phyloP scores from a whole-genome alignment of 2,797 vertebrate genomes.

The Sebastes baramenuke region DNA sequence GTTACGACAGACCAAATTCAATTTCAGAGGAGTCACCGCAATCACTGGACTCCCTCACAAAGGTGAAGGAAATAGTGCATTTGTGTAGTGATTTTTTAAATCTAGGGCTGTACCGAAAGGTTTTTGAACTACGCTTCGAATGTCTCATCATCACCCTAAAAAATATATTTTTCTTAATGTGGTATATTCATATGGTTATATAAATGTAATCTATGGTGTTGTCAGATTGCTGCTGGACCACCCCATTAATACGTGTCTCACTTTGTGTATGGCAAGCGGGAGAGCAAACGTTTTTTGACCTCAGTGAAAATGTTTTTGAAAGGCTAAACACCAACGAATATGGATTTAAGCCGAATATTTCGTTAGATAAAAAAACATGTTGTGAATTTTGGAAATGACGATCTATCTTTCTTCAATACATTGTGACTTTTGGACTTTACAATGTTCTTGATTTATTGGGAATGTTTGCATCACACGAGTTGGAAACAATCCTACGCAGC shows the following conservation, averaged over 20 bases:
- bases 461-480: background rate
- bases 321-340: background rate
- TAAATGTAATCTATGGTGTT: background rate
- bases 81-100: background rate
- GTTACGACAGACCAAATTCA: background rate
- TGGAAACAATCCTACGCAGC: background rate
- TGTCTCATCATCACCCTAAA: background rate
- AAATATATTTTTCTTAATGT: background rate
- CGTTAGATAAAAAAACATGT: no score
- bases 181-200: background rate
- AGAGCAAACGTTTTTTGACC: background rate
- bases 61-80: background rate
- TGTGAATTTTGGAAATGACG: no score
- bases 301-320: background rate
- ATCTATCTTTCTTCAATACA: background rate
- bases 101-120: background rate
- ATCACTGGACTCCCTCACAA: background rate
- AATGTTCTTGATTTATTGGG: rapidly evolving
- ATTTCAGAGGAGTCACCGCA: background rate
- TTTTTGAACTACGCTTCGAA: rapidly evolving
- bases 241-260: rapidly evolving
- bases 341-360: background rate
- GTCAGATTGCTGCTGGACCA: no score
- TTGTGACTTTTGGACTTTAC: background rate
- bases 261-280: no score